Evolutionary conservation across 2,888 invertebrate genomes (phyloP).

Genomic region (Morpho helenor): DNA sequence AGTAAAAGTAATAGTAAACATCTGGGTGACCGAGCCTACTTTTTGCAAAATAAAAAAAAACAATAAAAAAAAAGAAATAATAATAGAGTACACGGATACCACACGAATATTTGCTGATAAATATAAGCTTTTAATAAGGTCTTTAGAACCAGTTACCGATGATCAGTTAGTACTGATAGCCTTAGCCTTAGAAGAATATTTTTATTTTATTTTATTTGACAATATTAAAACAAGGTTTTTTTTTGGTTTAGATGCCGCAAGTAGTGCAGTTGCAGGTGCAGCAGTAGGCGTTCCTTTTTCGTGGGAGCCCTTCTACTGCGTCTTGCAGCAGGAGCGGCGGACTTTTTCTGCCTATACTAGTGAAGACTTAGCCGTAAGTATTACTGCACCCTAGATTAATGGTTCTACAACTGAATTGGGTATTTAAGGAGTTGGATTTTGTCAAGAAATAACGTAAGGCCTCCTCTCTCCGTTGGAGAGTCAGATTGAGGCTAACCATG

Average conservation of each 20-base stretch:
- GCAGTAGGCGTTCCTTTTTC: slow-evolving; percentile 77
- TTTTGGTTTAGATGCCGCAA: slow-evolving; percentile 56
- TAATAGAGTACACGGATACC: too few relatives aligned
- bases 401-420: not conserved
- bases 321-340: slow-evolving; percentile 86
- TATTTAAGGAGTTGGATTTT: not conserved
- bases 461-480: too few relatives aligned
- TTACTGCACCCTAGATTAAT: not conserved
- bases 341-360: slow-evolving; percentile 87
- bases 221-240: too few relatives aligned
- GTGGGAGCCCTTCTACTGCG: slow-evolving; percentile 91
- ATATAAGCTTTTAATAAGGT: too few relatives aligned
- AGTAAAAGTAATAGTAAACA: too few relatives aligned
- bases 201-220: not conserved
- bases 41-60: too few relatives aligned
- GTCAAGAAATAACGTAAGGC: not conserved
- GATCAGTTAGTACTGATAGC: too few relatives aligned
- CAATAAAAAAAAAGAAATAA: too few relatives aligned
- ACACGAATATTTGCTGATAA: too few relatives aligned
- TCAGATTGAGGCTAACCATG: too few relatives aligned
- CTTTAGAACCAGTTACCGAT: too few relatives aligned
- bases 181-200: not conserved
- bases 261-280: slow-evolving; percentile 71
- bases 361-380: slow-evolving; percentile 88
- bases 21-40: too few relatives aligned